Base-by-base conservation (phyloP, 2,113 vertebrate genomes). In the Eurystomus gularis region DNA sequence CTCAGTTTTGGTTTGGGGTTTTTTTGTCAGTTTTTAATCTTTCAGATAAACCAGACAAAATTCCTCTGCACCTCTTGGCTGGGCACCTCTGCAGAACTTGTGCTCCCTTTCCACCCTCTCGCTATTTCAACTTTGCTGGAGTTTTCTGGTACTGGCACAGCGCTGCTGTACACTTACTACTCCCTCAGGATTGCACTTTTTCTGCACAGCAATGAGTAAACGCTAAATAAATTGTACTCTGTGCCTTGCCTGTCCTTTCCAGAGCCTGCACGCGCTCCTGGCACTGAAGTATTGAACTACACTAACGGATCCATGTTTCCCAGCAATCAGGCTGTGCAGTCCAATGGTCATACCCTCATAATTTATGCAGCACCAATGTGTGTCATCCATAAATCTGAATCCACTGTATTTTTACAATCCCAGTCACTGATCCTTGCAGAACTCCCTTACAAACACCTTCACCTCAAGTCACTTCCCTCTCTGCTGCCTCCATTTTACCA, bases 391-490 rank as follows among this genome's bases (percentile, higher is more conserved):
- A 91, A 26, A 55, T 44, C 37, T 51, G 26, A 76, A 61, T 23
- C 35, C 25, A 18, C 18, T 44, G 44, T 35, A 17, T 37, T 25
- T 81, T 60, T 40, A 9, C 28, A 23, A 37, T 12, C 26, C 52
- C n/a, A 15, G n/a, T 7, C 44, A 31, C 25, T 1, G 1, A 23
- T 35, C 33, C 9, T 64, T 66, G 64, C 6, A 49, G 35, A 86
- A 26, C 5, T 10, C 18, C 44, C 40, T 54, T 10, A 52, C 25
- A 33, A 90, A 58, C 25, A 86, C 9, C 19, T 79, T 54, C 10
- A 42, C 8, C 11, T 9, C 7, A 9, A 6, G 15, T 21, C 0
- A 0, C 10, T 46, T 23, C 14, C 14, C 12, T 6, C 10, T 33
- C 26, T 1, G 1, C 20, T 10, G 2, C 0, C 46, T n/a, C 23